Evolutionary conservation across 2,113 vertebrate species (phyloP).

Genomic region (Boulengeromyrus knoepffleri): DNA sequence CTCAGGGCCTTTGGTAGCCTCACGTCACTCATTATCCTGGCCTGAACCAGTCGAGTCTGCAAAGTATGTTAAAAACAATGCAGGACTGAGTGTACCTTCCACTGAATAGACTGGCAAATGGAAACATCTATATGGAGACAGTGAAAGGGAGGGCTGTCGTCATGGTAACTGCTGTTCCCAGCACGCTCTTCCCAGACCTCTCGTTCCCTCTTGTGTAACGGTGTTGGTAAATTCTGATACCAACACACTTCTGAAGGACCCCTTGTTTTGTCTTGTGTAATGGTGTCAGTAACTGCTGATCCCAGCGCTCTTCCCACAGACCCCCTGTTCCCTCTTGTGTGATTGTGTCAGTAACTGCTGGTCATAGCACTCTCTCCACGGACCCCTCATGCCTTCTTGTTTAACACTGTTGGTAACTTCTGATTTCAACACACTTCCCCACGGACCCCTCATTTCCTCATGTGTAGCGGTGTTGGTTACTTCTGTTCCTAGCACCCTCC

Average conservation of each 20-base stretch:
- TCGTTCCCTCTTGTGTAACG: background rate
- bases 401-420: too few relatives aligned
- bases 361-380: too few relatives aligned
- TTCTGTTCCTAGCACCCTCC: too few relatives aligned
- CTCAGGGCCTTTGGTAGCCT: background rate
- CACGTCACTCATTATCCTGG: background rate
- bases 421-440: too few relatives aligned
- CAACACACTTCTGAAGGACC: background rate
- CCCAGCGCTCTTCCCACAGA: background rate
- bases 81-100: slow-evolving; percentile 13
- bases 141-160: slow-evolving; percentile 10
- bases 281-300: background rate
- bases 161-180: slow-evolving; percentile 31
- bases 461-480: too few relatives aligned
- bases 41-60: background rate
- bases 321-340: background rate
- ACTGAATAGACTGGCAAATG: background rate
- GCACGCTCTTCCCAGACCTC: background rate
- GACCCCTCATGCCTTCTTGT: too few relatives aligned
- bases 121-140: background rate
- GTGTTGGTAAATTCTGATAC: background rate
- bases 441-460: too few relatives aligned
- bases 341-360: background rate
- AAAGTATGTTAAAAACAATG: background rate
- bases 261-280: background rate